These are phyloP conservation scores for Darevskia nairensis DNA, from an alignment of 2,797 vertebrate genomes.

Conservation along the genomic window DNA sequence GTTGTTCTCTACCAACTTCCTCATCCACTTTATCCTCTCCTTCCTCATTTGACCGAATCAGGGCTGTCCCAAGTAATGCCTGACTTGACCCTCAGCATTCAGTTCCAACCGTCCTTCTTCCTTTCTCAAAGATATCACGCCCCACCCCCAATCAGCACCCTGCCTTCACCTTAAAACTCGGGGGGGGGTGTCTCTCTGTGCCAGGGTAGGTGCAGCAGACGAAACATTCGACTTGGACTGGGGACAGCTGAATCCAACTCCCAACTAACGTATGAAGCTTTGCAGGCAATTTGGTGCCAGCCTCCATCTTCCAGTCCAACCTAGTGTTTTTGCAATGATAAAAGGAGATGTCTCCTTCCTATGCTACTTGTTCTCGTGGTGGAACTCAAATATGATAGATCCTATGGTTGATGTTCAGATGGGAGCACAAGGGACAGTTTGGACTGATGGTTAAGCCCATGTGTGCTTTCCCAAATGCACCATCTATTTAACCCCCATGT, in stretches of 20 bases:
- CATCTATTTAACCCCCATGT: not conserved
- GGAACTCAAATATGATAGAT: not conserved
- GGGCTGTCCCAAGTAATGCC: no score
- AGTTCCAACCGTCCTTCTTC: not conserved
- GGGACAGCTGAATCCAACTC: not conserved
- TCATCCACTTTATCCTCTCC: no score
- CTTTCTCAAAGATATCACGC: not conserved
- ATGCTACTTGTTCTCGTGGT: not conserved
- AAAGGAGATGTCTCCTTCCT: not conserved
- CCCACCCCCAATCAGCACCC: not conserved
- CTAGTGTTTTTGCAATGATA: not conserved
- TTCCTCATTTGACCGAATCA: no score
- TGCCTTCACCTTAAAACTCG: not conserved
- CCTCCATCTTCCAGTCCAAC: not conserved
- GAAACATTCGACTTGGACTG: not conserved
- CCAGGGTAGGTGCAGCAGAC: not conserved
- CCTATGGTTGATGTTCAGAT: not conserved
- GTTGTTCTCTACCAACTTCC: no score
- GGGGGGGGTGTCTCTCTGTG: not conserved
- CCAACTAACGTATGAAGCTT: not conserved
- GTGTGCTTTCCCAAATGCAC: not conserved
- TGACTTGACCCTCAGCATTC: no score
- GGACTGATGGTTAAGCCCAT: not conserved
- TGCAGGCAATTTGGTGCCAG: not conserved
- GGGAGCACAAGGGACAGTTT: not conserved